Conservation (phyloP, 2,113 vertebrate genomes). For the Podarcis raffonei region DNA sequence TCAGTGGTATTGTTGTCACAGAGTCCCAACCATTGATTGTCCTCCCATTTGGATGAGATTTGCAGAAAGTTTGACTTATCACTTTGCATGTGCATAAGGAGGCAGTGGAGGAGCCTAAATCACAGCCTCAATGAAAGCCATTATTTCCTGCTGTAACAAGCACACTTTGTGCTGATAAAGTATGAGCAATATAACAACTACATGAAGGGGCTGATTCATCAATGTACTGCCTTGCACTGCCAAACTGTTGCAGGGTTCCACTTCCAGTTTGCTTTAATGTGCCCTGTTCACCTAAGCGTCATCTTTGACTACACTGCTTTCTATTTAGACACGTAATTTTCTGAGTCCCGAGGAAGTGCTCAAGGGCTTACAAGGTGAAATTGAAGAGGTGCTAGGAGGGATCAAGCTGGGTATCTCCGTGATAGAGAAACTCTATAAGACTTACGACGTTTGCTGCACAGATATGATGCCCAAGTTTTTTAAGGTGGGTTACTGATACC, state of each 20-base stretch:
- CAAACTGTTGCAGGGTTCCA: background rate
- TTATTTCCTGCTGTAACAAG: background rate
- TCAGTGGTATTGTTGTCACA: background rate
- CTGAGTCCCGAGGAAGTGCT: constrained; percentile 77
- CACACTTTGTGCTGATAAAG: background rate
- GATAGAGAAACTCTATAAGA: constrained; percentile 67
- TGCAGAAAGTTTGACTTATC: background rate
- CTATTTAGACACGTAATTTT: constrained; percentile 72
- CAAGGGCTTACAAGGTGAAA: constrained; percentile 76
- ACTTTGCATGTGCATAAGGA: background rate
- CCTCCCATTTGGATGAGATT: background rate
- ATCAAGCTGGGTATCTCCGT: constrained; percentile 65
- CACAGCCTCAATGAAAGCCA: background rate
- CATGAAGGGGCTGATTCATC: too few species aligned
- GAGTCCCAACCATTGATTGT: background rate
- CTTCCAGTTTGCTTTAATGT: background rate
- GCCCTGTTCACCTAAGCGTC: background rate
- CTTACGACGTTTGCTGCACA: constrained; percentile 67
- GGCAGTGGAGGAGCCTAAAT: background rate
- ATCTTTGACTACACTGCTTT: background rate
- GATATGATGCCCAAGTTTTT: constrained; percentile 63
- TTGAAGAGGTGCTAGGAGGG: constrained; percentile 52
- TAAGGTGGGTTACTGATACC: constrained; percentile 53
- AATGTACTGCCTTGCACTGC: background rate
- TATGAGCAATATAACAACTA: background rate